Evolutionary conservation across 1,140 invertebrate species (phyloP), one percentile per base, ranked within the genome.

Genomic region (Euura lappo): DNA sequence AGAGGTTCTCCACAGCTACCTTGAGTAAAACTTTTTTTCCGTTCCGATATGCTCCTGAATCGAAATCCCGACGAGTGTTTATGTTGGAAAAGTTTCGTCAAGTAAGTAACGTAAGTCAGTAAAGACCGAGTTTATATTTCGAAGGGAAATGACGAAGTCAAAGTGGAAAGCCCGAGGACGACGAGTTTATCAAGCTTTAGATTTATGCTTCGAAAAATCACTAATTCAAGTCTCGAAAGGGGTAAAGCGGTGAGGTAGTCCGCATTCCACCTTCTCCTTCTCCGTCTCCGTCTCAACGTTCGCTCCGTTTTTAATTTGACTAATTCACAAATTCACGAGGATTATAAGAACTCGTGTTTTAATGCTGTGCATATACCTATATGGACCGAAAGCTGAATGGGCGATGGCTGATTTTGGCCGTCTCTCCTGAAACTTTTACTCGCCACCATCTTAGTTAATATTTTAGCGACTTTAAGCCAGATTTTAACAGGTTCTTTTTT

Each of bases 121-220:
- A 44, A 73, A 65, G 42, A 47, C 2, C 45, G 3, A 51, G 60
- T 10, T 42, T n/a, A 44, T 43, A 64, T 13, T 11, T 11, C 10
- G 60, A 64, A 64, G 10, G 60, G 60, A 71, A 44, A 11, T 44
- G 70, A n/a, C 73, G 74, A 64, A 66, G 71, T 45, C 71, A 65
- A 69, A 74, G 75, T 77, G 72, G 72, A 76, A 79, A 75, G 60
- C 10, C 71, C 67, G 75, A 74, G 72, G 46, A 28, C 46, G 44
- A 28, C 28, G 28, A 28, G 6, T 6, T 64, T 68, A 28, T 4
- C n/a, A n/a, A 67, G 3, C 7, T 4, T 6, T 42, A 28, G 28
- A 28, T 28, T 28, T 28, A 28, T 28, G 28, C 28, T 28, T 28
- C 28, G 28, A 28, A 28, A 28, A 28, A 28, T 28, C 28, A 28